Base-by-base conservation (phyloP, 2,797 vertebrate genomes). In the Gallinago nigripennis region DNA sequence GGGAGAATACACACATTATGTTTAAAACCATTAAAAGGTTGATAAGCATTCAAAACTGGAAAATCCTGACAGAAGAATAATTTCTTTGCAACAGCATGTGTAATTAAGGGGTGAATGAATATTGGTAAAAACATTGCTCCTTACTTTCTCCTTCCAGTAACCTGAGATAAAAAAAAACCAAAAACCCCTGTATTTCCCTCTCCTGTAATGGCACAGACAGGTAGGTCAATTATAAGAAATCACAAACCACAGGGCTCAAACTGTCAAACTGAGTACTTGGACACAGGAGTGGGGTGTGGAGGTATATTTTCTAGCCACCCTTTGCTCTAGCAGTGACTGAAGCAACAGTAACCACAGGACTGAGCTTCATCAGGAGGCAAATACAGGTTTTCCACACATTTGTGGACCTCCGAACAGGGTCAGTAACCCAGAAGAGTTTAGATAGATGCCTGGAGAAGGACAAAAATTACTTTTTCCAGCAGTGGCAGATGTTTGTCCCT, bases 11-110 rank as follows among this genome's bases (percentile, higher is more conserved):
- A 2, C 53, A 33, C 72, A 69, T 92, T 60, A 35, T 65, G 31
- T 84, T 94, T 86, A 60, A 96, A 96, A 65, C 77, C 50, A 69
- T 80, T 71, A 53, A 45, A 93, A 72, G 85, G 88, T 30, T 31
- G 63, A 96, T 77, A 83, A 90, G 43, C 8, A 1, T 87, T 91
- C 51, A 35, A 77, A 89, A 68, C 60, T 76, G 64, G 66, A 79
- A 83, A 83, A 75, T 80, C 85, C 46, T 57, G 71, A 57, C 35
- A 92, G 88, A 84, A 82, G 45, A 78, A 18, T 73, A 46, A 90
- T 89, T 96, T 75, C 35, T 85, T 65, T 76, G 69, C 85, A 78
- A 69, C 37, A 93, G 63, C 28, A 60, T 27, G 12, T 79, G 28
- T 92, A 88, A 95, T 90, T 90, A 87, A 86, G 61, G 61, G 21